Conservation (phyloP, 2,888 invertebrate species). For the Drosophila putrida region DNA sequence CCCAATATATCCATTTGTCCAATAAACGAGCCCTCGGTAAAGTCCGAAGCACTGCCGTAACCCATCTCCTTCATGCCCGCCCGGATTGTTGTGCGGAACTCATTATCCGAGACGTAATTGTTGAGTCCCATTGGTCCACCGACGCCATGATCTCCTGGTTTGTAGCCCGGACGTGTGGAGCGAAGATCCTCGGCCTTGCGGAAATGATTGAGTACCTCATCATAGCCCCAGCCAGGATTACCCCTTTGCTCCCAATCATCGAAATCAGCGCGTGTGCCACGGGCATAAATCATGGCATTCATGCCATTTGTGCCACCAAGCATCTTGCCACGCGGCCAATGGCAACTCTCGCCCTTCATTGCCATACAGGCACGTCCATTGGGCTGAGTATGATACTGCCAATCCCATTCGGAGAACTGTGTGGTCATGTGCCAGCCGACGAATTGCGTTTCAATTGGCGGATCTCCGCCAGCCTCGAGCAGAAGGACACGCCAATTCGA, state of each 20-base stretch:
- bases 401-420: slow-evolving; percentile 84
- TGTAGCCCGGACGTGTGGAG: slow-evolving; percentile 68
- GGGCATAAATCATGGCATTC: slow-evolving; percentile 89
- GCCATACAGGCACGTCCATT: slow-evolving; percentile 84
- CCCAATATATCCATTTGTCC: slow-evolving; percentile 95
- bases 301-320: slow-evolving; percentile 89
- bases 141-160: slow-evolving; percentile 87
- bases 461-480: slow-evolving; percentile 92
- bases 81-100: slow-evolving; percentile 89
- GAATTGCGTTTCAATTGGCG: slow-evolving; percentile 86
- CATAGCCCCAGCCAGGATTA: slow-evolving; percentile 90
- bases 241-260: slow-evolving; percentile 89
- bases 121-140: slow-evolving; percentile 87
- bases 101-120: slow-evolving; percentile 90
- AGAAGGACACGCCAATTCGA: slow-evolving; percentile 91
- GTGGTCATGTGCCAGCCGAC: slow-evolving; percentile 84
- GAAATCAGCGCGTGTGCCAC: slow-evolving; percentile 89
- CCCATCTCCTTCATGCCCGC: slow-evolving; percentile 93
- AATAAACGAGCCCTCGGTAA: slow-evolving; percentile 93
- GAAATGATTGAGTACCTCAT: slow-evolving; percentile 92
- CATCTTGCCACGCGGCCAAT: slow-evolving; percentile 88
- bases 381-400: slow-evolving; percentile 84
- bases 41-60: slow-evolving; percentile 91
- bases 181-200: slow-evolving; percentile 92
- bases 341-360: slow-evolving; percentile 85